Evolutionary conservation across 1,140 invertebrate species (phyloP).

Genomic region (Lepidostoma basale): DNA sequence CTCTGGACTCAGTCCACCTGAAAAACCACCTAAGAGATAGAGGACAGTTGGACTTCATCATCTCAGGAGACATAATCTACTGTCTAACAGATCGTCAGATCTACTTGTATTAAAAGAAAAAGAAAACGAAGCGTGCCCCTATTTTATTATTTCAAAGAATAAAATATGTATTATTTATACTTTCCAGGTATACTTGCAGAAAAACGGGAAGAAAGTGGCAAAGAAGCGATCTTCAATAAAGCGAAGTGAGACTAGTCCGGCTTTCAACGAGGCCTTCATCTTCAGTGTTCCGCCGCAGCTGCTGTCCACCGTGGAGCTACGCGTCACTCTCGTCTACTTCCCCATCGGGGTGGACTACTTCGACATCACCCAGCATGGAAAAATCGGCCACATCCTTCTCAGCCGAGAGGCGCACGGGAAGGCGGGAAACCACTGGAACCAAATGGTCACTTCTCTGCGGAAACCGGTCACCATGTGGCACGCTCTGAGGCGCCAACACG

Average conservation of each 20-base stretch:
- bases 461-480: constrained; percentile 88
- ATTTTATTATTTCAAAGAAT: neutral
- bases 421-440: constrained; percentile 80
- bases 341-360: constrained; percentile 44
- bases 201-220: constrained; percentile 76
- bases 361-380: constrained; percentile 55
- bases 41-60: too few relatives aligned
- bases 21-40: too few relatives aligned
- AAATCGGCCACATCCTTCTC: constrained; percentile 76
- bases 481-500: constrained; percentile 61
- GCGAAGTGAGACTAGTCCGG: constrained; percentile 71
- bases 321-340: constrained; percentile 61
- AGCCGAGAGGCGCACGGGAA: constrained; percentile 71
- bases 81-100: too few relatives aligned
- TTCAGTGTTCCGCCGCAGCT: constrained; percentile 73
- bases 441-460: constrained; percentile 80
- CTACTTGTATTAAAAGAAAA: too few relatives aligned
- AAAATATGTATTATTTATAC: too few relatives aligned
- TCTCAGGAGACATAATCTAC: too few relatives aligned
- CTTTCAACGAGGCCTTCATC: constrained; percentile 82
- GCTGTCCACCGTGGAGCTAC: constrained; percentile 71
- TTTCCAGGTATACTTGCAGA: constrained; percentile 73
- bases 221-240: constrained; percentile 79
- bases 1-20: too few relatives aligned
- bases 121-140: too few relatives aligned